These are phyloP conservation scores for Artemia sinica DNA, from an alignment of 2,888 invertebrate species.

Conservation along the genomic window DNA sequence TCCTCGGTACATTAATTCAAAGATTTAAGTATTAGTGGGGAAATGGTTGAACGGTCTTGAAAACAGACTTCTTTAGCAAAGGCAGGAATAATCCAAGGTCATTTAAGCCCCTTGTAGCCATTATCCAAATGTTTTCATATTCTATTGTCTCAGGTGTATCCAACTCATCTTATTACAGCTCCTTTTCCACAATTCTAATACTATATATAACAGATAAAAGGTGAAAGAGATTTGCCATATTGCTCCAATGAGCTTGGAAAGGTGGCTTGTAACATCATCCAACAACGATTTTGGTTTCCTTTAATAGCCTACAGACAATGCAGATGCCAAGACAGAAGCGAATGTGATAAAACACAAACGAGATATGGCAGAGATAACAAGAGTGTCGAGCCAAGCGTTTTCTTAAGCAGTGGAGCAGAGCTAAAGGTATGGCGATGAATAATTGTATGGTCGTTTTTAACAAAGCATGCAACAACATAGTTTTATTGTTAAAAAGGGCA, in stretches of 20 bases:
- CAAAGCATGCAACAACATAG: too few relatives aligned
- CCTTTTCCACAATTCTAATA: too few relatives aligned
- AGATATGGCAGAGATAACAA: slow-evolving; percentile 28
- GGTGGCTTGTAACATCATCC: slow-evolving; percentile 27
- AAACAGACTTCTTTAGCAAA: too few relatives aligned
- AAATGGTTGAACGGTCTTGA: too few relatives aligned
- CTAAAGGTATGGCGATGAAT: slow-evolving; percentile 38
- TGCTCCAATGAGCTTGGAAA: slow-evolving; percentile 33
- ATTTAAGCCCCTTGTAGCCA: too few relatives aligned
- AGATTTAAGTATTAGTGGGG: too few relatives aligned
- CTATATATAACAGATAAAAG: slow-evolving; percentile 35
- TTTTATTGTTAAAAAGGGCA: too few relatives aligned
- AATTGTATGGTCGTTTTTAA: neutral
- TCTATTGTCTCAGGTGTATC: too few relatives aligned
- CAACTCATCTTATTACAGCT: too few relatives aligned
- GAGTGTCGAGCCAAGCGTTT: slow-evolving; percentile 31
- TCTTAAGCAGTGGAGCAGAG: slow-evolving; percentile 41
- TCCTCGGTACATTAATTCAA: too few relatives aligned
- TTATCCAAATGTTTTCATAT: too few relatives aligned
- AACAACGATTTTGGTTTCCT: slow-evolving; percentile 37
- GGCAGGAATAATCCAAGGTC: too few relatives aligned
- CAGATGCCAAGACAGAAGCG: slow-evolving; percentile 39
- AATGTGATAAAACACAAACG: slow-evolving; percentile 30
- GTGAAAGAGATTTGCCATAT: slow-evolving; percentile 41
- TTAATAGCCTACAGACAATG: slow-evolving; percentile 43